Evolutionary conservation across 2,888 invertebrate species (phyloP).

Genomic region (Eucriotettix oculatus): DNA sequence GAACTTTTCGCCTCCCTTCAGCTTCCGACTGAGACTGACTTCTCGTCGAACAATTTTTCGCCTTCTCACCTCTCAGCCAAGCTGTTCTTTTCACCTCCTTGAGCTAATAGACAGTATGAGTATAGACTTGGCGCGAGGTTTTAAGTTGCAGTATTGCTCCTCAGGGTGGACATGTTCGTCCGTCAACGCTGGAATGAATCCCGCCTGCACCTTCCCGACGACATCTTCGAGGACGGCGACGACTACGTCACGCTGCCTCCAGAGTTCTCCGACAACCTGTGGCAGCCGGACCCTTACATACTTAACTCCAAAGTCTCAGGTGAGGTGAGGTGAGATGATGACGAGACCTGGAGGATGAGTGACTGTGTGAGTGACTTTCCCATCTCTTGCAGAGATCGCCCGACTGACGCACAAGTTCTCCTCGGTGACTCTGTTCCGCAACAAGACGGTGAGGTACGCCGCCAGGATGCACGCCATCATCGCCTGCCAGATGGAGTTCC

Average conservation of each 20-base stretch:
- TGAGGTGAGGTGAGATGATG: too few relatives aligned
- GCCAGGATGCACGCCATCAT: constrained; percentile 73
- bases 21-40: too few relatives aligned
- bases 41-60: too few relatives aligned
- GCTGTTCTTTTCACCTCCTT: too few relatives aligned
- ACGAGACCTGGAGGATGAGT: too few relatives aligned
- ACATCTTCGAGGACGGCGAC: constrained; percentile 64
- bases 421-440: constrained; percentile 60
- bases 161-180: constrained; percentile 71
- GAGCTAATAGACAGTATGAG: too few relatives aligned
- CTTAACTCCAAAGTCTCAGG: constrained; percentile 72
- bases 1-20: too few relatives aligned
- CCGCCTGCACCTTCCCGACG: constrained; percentile 54
- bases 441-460: constrained; percentile 63
- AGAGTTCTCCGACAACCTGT: constrained; percentile 67
- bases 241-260: constrained; percentile 65
- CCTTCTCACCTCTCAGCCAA: too few relatives aligned
- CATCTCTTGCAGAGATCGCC: constrained; percentile 62
- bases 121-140: too few relatives aligned
- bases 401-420: constrained; percentile 65
- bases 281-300: constrained; percentile 78
- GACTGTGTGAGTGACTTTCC: neutral
- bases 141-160: too few relatives aligned
- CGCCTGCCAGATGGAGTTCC: constrained; percentile 77
- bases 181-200: constrained; percentile 67